A percentile compares a stretch with the other conserved stretches of the same genome.
These are phyloP conservation scores for Peromyscus maniculatus DNA, from an alignment of 2,113 vertebrate genomes.

Conservation along the genomic window DNA sequence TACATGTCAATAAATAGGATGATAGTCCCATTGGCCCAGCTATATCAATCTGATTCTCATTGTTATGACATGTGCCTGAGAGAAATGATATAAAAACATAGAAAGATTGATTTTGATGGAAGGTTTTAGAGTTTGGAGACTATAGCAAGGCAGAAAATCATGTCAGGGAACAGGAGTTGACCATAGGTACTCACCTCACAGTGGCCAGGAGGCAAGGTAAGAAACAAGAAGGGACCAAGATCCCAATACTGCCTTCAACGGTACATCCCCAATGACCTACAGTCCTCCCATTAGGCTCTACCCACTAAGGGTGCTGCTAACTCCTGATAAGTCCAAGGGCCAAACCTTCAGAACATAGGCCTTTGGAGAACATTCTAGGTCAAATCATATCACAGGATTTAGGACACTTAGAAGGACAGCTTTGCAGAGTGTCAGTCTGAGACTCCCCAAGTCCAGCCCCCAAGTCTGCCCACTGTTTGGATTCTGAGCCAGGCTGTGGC, in stretches of 20 bases:
- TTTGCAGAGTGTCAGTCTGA: neutral
- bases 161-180: neutral
- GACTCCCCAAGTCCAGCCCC: neutral
- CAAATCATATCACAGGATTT: neutral
- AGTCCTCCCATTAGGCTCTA: rapidly evolving
- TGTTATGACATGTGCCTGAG: neutral
- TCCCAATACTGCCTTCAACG: neutral
- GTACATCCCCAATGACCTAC: neutral
- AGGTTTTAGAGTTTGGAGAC: neutral
- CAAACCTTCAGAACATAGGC: neutral
- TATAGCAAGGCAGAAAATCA: neutral
- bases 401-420: rapidly evolving
- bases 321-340: neutral
- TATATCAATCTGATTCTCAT: neutral
- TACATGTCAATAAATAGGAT: neutral
- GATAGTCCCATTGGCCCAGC: neutral
- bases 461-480: neutral
- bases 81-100: neutral
- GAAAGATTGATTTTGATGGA: neutral
- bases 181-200: neutral
- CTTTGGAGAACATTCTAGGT: neutral
- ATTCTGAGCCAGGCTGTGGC: neutral
- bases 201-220: neutral
- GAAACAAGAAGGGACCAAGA: neutral
- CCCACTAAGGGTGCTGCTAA: no score